Conservation (phyloP, 2,888 invertebrate species). For the Pardosa pseudoannulata region DNA sequence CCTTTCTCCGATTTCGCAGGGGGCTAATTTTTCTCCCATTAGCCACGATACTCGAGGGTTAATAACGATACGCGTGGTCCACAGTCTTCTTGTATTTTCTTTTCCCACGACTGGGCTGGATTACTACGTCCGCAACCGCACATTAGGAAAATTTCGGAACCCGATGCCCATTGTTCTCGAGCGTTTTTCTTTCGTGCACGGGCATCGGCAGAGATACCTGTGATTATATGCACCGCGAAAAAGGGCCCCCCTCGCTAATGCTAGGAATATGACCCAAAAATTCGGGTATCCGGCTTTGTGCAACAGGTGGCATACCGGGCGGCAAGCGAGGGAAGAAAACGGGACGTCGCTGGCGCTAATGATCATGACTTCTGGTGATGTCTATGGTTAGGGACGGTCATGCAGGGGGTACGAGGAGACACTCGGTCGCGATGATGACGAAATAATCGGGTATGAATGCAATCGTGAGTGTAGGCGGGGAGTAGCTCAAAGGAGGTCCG, state of each 20-base stretch:
- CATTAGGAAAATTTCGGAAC: slow-evolving; percentile 36
- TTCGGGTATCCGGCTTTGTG: neutral
- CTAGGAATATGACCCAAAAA: neutral
- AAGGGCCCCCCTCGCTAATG: neutral
- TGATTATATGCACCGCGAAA: neutral
- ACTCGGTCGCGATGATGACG: no score
- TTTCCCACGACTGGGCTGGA: slow-evolving; percentile 48
- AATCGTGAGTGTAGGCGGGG: no score
- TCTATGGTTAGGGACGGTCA: neutral
- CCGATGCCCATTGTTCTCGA: neutral
- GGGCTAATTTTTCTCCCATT: slow-evolving; percentile 64
- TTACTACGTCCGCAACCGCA: slow-evolving; percentile 46
- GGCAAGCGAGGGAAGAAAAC: neutral
- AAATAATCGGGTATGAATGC: no score
- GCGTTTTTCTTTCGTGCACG: neutral
- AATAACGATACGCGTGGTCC: slow-evolving; percentile 26
- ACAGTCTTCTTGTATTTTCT: slow-evolving; percentile 22
- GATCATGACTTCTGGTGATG: neutral
- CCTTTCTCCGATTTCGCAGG: slow-evolving; percentile 19
- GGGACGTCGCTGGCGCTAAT: neutral
- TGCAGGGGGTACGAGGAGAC: no score
- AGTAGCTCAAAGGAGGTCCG: no score
- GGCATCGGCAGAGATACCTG: neutral
- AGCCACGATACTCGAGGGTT: slow-evolving; percentile 15
- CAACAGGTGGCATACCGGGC: slow-evolving; percentile 14